Base-by-base conservation (phyloP, 1,140 invertebrate species). In the Nautilus pompilius region DNA sequence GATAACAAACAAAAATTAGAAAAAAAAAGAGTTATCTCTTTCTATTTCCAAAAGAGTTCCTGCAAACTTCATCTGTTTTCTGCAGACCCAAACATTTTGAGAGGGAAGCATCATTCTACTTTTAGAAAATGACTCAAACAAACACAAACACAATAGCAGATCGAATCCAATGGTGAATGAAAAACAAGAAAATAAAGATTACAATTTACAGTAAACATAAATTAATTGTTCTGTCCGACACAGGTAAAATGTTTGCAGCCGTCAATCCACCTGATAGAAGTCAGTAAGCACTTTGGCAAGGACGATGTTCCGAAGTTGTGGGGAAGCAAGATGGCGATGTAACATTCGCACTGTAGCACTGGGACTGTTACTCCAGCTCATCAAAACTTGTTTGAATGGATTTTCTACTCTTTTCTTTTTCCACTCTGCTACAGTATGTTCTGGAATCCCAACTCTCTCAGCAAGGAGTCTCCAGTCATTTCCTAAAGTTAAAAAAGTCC, bases 401-500 rank as follows among this genome's bases (percentile, higher is more conserved):
- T 72, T 65, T 2, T 74, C 66, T 10, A 80, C 53, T 65, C 75
- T 76, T 67, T 75, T 72, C n/a, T 62, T 62, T 60, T 71, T 67
- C 81, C 80, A 82, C 20, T 77, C 69, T n/a, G 65, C 45, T 5
- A 82, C 65, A 3, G 73, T 72, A 10, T 69, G 66, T 20, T 64
- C 58, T 10, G 71, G 65, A 41, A 82, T 71, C n/a, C 81, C 81
- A 17, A 82, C 69, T 51, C 80, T 70, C 17, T 72, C 62, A 5
- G 74, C 80, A 58, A 82, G 70, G 66, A 76, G 63, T 33, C 81
- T 65, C 81, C 80, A 82, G 63, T 82, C 81, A 59, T 71, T 72
- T 45, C 75, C 81, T 81, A 64, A 17, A 68, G 60, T 34, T 51
- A 45, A 58, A 45, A 58, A 41, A 41, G n/a, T 41, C n/a, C 15